Evolutionary conservation across 1,140 invertebrate species (phyloP), one percentile per base, ranked within the genome.

Genomic region (Ganaspis sp.): DNA sequence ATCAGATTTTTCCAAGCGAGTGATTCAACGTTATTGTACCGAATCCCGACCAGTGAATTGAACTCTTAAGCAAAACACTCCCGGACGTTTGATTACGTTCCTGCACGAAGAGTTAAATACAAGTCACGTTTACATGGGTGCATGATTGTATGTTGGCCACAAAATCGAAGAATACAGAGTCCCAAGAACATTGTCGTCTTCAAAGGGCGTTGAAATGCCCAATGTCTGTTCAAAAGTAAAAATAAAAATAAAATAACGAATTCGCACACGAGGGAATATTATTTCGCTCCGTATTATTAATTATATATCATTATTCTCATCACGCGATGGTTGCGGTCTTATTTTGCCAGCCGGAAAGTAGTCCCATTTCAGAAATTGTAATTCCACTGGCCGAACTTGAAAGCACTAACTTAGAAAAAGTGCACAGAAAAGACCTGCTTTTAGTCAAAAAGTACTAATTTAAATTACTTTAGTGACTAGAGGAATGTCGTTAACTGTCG

Each of bases 81-180:
- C 58, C 58, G 58, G 58, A 64, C 58, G 58, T 64, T 64, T 64
- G 58, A 64, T 64, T 64, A 64, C 58, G 58, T 64, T 64, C 58
- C 58, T 64, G 12, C 58, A 64, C 58, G 58, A 64, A 64, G 58
- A 64, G 11, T n/a, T 9, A 64, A 49, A 80, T 80, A 70, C 78
- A 17, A 37, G 49, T 82, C 80, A 78, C 78, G 76, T 29, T 19
- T 21, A 34, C 42, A 70, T 40, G 42, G 74, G 37, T 29, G 72
- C 74, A 76, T 81, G 78, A 81, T 83, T 72, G 74, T 73, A 77
- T 69, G 64, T 76, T 73, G 38, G 69, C 26, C 38, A 9, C 11
- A 21, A 64, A 37, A 75, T 26, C 34, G 11, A 12, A 17, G 54
- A 76, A 75, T 76, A 74, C n/a, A 34, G 78, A 83, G 54, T 17